Base-by-base conservation (phyloP, 2,888 invertebrate species). In the Ernsta delagoae region DNA sequence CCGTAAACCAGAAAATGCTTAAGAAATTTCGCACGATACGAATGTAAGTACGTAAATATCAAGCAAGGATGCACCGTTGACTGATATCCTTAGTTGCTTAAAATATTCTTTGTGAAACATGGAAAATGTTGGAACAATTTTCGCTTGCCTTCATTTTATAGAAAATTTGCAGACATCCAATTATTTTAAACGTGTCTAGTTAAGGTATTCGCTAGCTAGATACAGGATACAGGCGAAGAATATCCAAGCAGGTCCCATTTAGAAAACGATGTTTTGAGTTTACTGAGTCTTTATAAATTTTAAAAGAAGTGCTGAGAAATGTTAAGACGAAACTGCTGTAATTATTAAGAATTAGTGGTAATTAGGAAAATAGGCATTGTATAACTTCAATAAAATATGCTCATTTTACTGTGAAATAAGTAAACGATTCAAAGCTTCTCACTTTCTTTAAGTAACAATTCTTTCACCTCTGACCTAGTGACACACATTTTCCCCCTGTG, bases 171-270 rank as follows among this genome's bases (percentile, higher is more conserved):
- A 67, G 60, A 56, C 67, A 56, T 67, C 54, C 54, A 67, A 67
- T 67, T 61, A 67, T 67, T 61, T 67, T 60, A 61, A 67, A 67
- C 43, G 60, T 59, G 16, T 60, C 60, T 66, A 43, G 66, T 67
- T 67, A 67, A 16, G 67, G 61, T 56, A 39, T 48, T 61, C 31
- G 16, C 34, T 36, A 41, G 41, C 41, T 54, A 41, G 54, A 54
- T 43, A n/a, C n/a, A n/a, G n/a, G n/a, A n/a, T n/a, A 60, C 16
- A 60, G 12, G 59, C 41, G 43, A 43, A 43, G 34, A 12, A 54
- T 39, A 43, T 67, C 41, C 43, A 41, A 53, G 53, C 50, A 53
- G 16, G 36, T 54, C 24, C 54, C 36, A 54, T 53, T 54, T 24
- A 63, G 53, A 54, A 8, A 41, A 54, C 12, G 11, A 54, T 24